These are phyloP conservation scores for Falco peregrinus DNA, from an alignment of 2,797 vertebrate genomes.

Conservation along the genomic window DNA sequence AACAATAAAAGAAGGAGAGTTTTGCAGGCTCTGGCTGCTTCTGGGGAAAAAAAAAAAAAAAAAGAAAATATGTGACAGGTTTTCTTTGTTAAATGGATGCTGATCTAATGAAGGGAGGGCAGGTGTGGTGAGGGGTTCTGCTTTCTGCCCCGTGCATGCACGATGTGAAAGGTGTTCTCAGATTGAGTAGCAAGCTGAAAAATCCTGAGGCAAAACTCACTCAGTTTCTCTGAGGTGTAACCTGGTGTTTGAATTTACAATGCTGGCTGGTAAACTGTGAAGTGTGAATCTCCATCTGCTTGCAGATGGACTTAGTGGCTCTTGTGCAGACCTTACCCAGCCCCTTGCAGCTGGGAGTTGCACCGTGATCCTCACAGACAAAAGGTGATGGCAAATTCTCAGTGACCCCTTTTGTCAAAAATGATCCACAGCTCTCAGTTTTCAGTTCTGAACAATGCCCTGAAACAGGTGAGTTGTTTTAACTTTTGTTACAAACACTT, in stretches of 20 bases:
- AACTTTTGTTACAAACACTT: not conserved
- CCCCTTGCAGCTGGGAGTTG: not conserved
- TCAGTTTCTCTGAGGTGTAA: not conserved
- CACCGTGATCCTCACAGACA: not conserved
- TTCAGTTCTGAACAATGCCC: not conserved
- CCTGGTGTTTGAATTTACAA: not conserved
- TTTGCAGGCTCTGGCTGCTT: not conserved
- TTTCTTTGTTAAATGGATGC: not conserved
- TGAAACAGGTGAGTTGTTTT: not conserved
- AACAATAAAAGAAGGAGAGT: not conserved
- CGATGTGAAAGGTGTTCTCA: not conserved
- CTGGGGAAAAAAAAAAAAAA: not conserved
- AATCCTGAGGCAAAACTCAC: not conserved
- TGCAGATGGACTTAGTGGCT: not conserved
- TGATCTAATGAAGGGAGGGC: not conserved
- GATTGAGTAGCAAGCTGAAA: not conserved
- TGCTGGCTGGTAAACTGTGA: not conserved
- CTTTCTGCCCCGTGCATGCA: not conserved
- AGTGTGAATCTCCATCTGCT: not conserved
- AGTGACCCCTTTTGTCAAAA: not conserved
- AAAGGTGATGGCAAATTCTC: not conserved
- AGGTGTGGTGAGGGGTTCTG: not conserved
- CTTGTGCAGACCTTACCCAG: not conserved
- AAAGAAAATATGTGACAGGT: not conserved
- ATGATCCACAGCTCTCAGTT: not conserved